Base-by-base conservation (phyloP, 2,888 invertebrate genomes). In the Cephus runcator region DNA sequence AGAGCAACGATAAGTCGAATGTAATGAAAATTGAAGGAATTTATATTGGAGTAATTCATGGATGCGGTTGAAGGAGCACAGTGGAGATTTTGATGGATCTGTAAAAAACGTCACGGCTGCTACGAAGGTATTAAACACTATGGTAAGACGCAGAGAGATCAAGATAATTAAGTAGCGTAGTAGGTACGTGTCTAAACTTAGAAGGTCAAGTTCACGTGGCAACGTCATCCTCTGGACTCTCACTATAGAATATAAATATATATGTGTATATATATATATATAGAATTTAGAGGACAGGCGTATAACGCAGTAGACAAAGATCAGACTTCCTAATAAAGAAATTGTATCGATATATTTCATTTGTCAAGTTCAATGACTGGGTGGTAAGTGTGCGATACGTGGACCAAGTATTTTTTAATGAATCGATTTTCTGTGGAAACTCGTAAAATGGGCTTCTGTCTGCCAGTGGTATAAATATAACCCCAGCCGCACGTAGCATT, bases 351-450 rank as follows among this genome's bases (percentile, higher is more conserved):
- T 23, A 56, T 23, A 56, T 9, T 56, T 56, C 6, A 56, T 56
- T 56, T 79, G 77, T 77, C 80, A 79, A 78, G 82, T 83, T 83
- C 78, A 80, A 78, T 74, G 78, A 81, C 73, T 73, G 77, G 75
- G 73, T 76, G 80, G 77, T 80, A 79, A 78, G 79, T 79, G 83
- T 77, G 79, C 2, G 23, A 23, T 56, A 23, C 56, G 56, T 0
- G 9, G 23, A 56, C 0, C 56, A 9, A 23, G 9, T 56, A 56
- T 56, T 56, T 23, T 23, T 56, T 23, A 56, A 56, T 56, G 23
- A 23, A 56, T 56, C 23, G 23, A 56, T 23, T 56, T 56, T 56
- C 56, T 23, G 23, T 2, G 23, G 9, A 23, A 23, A 56, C 9
- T 23, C 9, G 23, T 56, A 56, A 56, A 23, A 23, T 9, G 2